Evolutionary conservation across 1,140 invertebrate species (phyloP), one percentile per base, ranked within the genome.

Genomic region (Cotesia typhae): DNA sequence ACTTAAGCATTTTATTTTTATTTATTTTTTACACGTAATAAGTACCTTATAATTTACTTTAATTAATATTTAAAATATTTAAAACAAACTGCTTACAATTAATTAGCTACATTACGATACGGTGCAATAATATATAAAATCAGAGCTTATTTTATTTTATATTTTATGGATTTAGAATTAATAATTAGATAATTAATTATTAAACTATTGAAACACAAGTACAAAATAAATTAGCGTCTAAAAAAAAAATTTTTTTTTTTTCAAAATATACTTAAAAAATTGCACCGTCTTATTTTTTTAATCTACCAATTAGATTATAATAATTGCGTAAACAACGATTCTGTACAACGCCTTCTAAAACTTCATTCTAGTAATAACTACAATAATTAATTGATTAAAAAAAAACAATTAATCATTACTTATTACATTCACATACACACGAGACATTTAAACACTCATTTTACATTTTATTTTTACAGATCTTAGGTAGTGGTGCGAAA

Each of bases 1-100:
- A 51, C 47, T 66, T 66, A 20, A 14, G 41, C 41, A 47, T 47
- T 47, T 47, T 47, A 47, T 47, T 47, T 2, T 47, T 66, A 37
- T 66, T 66, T 66, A 51, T 52, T 41, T 52, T 66, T n/a, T 37
- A 41, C 36, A 64, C 10, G 28, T 64, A 64, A 64, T 64, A 47
- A 64, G 38, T 37, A 47, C 61, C 36, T 35, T 64, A 64, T 37
- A 60, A 20, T 60, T 57, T 17, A 57, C 5, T 57, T 51, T n/a
- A 51, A 55, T 5, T 55, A 14, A 55, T 14, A 55, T 4, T 55
- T 55, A n/a, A 9, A 9, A 51, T 51, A 9, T 51, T 51, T 51
- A 51, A 51, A 55, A 55, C 17, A 14, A 47, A 47, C 41, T 47
- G 41, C 41, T 47, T 47, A 47, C 41, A 47, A 47, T 47, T 6